Evolutionary conservation across 2,113 vertebrate genomes (phyloP), one percentile per base, ranked within the genome.

Genomic region (Solenodon paradoxus): DNA sequence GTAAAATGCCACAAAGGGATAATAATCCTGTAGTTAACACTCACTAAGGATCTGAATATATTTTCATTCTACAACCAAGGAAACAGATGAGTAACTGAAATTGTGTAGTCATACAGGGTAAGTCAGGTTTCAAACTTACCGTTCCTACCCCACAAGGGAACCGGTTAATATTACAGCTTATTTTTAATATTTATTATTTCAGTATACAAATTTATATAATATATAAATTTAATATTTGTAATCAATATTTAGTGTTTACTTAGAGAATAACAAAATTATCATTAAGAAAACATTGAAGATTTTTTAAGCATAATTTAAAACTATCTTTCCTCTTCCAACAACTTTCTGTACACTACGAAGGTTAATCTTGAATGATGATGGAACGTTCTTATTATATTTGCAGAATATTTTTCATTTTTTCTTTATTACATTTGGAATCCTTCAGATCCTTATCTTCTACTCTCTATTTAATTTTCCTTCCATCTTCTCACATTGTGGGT

Each of bases 261-360:
- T 75, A 26, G 75, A 88, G 7, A 24, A 61, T 42, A 92, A 89
- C 5, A 86, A 64, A 81, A 17, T 57, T 53, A 86, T 8, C 7
- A 47, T 91, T 35, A 88, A 81, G 59, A 42, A 87, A 77, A 49
- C 24, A 87, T 47, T 94, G 85, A 51, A 89, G 53, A 89, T 47
- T 92, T 87, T 26, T n/a, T 63, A 63, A 72, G 79, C n/a, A 66
- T 81, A 49, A 40, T 84, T 96, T 95, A 7, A 91, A 85, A 82
- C 47, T 81, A 61, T 16, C 12, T 86, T 94, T 59, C 20, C 26
- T 75, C 19, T 93, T 69, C 32, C 75, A 26, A 90, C 28, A 64
- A 5, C 81, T 86, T 88, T 49, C 51, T 86, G 16, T 82, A 63
- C 38, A 88, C 53, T 71, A 24, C 80, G 40, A 69, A 96, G 12